These are phyloP conservation scores for Leptothorax acervorum DNA, from an alignment of 2,888 invertebrate genomes.

Conservation along the genomic window DNA sequence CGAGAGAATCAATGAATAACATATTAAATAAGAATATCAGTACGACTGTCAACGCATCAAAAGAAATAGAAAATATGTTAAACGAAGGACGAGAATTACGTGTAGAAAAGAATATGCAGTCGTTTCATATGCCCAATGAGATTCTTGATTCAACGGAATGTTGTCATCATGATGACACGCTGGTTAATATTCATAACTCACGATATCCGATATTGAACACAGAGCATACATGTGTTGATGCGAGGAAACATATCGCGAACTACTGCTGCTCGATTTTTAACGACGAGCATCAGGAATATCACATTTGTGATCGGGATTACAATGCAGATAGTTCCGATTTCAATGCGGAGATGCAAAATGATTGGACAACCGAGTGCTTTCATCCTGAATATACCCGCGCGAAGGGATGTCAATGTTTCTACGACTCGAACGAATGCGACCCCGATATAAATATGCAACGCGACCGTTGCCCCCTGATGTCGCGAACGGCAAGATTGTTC, in stretches of 20 bases:
- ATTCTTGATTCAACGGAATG: neutral
- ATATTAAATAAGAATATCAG: neutral
- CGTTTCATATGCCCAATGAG: neutral
- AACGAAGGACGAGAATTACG: neutral
- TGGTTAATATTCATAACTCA: conserved; percentile 4
- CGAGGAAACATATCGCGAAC: neutral
- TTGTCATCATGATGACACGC: neutral
- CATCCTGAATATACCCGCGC: conserved; percentile 2
- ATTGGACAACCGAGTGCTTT: conserved; percentile 34
- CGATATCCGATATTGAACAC: conserved; percentile 9
- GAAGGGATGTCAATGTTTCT: conserved; percentile 21
- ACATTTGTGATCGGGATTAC: conserved; percentile 35
- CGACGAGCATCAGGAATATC: conserved; percentile 24
- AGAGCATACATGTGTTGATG: neutral
- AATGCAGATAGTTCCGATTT: conserved; percentile 16
- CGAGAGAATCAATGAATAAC: neutral
- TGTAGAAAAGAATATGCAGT: neutral
- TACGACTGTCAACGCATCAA: neutral
- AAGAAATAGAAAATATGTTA: neutral
- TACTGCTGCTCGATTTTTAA: conserved; percentile 37
- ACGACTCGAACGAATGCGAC: conserved; percentile 16
- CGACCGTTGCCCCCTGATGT: neutral
- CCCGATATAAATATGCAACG: conserved; percentile 41
- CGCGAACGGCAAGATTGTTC: neutral
- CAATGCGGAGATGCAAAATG: conserved; percentile 31